phyloP scores from a whole-genome alignment of 2,888 invertebrate species.

The Theodoxus fluviatilis region DNA sequence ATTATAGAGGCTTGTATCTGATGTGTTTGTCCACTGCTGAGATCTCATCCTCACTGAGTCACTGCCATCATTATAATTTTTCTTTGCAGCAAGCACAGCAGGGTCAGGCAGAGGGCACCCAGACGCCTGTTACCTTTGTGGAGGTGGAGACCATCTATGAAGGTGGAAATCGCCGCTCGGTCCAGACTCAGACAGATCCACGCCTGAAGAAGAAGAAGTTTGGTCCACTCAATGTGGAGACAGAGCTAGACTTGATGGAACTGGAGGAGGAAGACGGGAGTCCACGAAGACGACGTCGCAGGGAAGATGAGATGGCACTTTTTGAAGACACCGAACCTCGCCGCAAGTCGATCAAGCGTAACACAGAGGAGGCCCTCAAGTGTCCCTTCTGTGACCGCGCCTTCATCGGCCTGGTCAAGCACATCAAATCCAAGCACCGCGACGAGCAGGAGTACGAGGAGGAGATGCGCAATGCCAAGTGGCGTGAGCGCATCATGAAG shows the following conservation, averaged over 20 bases:
- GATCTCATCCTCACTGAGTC: too few species aligned
- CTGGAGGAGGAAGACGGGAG: constrained; percentile 43
- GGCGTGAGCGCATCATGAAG: constrained; percentile 60
- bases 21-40: too few species aligned
- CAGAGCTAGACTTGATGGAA: constrained; percentile 44
- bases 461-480: constrained; percentile 59
- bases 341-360: constrained; percentile 51
- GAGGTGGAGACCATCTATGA: constrained; percentile 56
- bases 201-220: constrained; percentile 57
- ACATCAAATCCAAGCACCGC: constrained; percentile 58
- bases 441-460: constrained; percentile 59
- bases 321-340: constrained; percentile 56
- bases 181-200: constrained; percentile 59
- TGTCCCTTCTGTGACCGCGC: constrained; percentile 61
- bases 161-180: constrained; percentile 50
- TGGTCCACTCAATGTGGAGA: constrained; percentile 48
- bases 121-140: constrained; percentile 51
- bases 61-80: too few species aligned
- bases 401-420: constrained; percentile 58
- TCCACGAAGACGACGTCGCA: constrained; percentile 37
- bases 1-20: too few species aligned
- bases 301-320: constrained; percentile 50
- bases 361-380: constrained; percentile 59
- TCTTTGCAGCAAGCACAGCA: too few species aligned
- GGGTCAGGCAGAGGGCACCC: constrained; percentile 42